Evolutionary conservation across 2,797 vertebrate species (phyloP).

Genomic region (Orestias chungarensis): DNA sequence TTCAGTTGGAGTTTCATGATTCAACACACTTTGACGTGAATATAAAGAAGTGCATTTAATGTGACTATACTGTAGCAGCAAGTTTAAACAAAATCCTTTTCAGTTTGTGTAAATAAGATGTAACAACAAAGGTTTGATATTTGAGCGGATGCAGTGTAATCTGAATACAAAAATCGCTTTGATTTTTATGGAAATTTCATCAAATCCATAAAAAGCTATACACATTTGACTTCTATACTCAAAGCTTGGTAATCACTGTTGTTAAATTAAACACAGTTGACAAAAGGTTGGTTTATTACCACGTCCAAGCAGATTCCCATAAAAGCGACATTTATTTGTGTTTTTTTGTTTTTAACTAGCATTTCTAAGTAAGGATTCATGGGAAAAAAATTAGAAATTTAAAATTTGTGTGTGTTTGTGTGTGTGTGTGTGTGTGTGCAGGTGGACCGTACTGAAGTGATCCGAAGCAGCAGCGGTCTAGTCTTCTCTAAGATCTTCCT

Average conservation of each 20-base stretch:
- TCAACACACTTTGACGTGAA: conserved; percentile 22
- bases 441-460: conserved; percentile 98
- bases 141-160: neutral
- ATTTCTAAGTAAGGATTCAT: neutral
- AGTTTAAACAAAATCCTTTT: neutral
- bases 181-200: neutral
- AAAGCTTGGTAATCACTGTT: neutral
- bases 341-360: neutral
- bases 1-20: conserved; percentile 30
- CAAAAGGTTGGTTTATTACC: neutral
- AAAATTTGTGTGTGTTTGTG: too few species aligned
- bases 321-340: neutral
- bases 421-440: conserved; percentile 54
- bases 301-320: neutral
- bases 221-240: neutral
- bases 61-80: neutral
- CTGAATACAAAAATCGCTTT: neutral
- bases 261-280: neutral
- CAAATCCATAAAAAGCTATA: neutral
- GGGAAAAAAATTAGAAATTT: too few species aligned
- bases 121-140: neutral
- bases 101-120: neutral
- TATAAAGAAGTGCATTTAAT: conserved; percentile 26
- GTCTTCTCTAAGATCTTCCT: conserved; percentile 97
- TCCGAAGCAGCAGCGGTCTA: conserved; percentile 93